phyloP scores from a whole-genome alignment of 1,140 invertebrate genomes.

The Dreissena rostriformis region DNA sequence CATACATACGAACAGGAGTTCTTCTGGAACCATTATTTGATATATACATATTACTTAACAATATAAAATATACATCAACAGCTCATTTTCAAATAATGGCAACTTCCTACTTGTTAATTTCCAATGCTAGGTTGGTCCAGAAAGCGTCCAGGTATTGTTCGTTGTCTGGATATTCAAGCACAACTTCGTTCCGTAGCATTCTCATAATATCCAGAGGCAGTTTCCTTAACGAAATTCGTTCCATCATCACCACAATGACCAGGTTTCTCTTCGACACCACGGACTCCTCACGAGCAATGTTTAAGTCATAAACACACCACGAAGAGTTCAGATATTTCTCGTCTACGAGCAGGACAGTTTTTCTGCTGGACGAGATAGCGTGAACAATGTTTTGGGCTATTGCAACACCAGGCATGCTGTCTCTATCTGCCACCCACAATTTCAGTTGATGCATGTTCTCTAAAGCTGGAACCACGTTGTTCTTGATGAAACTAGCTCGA shows the following conservation, averaged over 20 bases:
- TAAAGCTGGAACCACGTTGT: constrained; percentile 14
- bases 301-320: constrained; percentile 41
- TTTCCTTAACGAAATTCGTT: background rate
- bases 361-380: constrained; percentile 24
- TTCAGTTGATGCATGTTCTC: background rate
- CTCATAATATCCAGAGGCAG: constrained; percentile 14
- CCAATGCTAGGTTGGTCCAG: constrained; percentile 30
- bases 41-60: too few species aligned
- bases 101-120: constrained; percentile 20
- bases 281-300: constrained; percentile 31
- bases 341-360: constrained; percentile 33
- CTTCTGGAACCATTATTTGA: too few species aligned
- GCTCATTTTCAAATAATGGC: too few species aligned
- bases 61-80: too few species aligned
- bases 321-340: constrained; percentile 8
- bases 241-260: constrained; percentile 35
- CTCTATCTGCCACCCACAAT: constrained; percentile 26
- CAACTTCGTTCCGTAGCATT: background rate
- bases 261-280: constrained; percentile 16
- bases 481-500: constrained; percentile 34
- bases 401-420: constrained; percentile 4
- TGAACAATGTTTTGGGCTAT: constrained; percentile 28
- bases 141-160: constrained; percentile 7
- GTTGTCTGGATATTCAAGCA: constrained; percentile 30
- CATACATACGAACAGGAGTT: too few species aligned